Conservation (phyloP, 2,888 invertebrate species). For the Rotaria sp. region DNA sequence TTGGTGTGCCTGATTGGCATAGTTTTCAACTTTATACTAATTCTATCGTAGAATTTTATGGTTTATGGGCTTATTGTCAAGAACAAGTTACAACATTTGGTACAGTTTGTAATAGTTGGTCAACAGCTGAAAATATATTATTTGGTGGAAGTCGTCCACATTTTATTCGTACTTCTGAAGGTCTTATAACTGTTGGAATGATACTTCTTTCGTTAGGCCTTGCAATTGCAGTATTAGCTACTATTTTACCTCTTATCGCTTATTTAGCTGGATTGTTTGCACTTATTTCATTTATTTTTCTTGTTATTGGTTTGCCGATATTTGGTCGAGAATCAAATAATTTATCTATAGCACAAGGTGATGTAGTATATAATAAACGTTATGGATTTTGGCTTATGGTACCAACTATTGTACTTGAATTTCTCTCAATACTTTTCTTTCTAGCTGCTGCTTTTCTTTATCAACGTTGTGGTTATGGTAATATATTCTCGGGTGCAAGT, state of each 20-base stretch:
- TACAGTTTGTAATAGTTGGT: background rate
- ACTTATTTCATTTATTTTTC: background rate
- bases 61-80: conserved; percentile 19
- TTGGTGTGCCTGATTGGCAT: conserved; percentile 29
- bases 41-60: background rate
- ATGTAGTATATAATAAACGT: background rate
- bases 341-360: background rate
- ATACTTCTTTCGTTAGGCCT: background rate
- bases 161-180: background rate
- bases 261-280: background rate
- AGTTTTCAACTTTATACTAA: background rate
- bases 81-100: background rate
- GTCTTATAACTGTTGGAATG: conserved; percentile 23
- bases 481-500: no score
- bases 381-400: conserved; percentile 22
- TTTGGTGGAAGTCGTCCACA: background rate
- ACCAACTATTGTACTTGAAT: background rate
- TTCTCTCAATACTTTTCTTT: background rate
- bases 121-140: background rate
- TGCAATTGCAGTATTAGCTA: background rate
- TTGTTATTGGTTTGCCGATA: background rate
- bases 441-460: background rate
- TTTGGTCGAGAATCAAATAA: background rate
- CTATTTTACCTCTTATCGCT: background rate
- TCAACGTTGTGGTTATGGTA: background rate